Percentiles rank a stretch among this genome's conserved stretches.
These are phyloP conservation scores for Saccostrea glomerata DNA, from an alignment of 1,140 invertebrate species.

Conservation along the genomic window DNA sequence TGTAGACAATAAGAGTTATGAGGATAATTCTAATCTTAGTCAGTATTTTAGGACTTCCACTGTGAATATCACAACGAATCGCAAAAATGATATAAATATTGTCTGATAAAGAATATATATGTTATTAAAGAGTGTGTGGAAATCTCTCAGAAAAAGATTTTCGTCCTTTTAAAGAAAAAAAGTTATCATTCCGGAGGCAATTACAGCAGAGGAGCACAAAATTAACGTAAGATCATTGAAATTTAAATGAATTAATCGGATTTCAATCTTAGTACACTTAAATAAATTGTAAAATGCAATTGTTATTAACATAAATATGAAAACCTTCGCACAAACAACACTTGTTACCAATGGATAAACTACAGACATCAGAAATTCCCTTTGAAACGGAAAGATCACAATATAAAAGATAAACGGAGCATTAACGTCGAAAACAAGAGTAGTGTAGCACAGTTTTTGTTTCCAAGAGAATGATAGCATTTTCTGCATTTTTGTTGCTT, in stretches of 20 bases:
- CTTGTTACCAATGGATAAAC: neutral
- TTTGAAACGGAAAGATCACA: neutral
- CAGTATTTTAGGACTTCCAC: neutral
- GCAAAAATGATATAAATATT: neutral
- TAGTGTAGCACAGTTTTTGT: neutral
- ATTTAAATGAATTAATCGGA: neutral
- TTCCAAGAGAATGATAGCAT: neutral
- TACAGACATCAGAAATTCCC: neutral
- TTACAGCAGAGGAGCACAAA: conserved; percentile 6
- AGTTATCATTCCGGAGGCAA: neutral
- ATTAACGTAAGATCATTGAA: neutral
- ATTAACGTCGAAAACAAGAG: neutral
- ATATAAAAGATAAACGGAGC: neutral
- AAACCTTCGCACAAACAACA: neutral
- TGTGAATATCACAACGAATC: neutral
- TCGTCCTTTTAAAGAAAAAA: neutral
- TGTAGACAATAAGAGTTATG: neutral
- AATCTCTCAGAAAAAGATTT: neutral
- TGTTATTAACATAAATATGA: neutral
- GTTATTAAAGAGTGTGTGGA: neutral
- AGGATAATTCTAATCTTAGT: neutral
- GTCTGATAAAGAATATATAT: neutral
- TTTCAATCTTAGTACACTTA: neutral
- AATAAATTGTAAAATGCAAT: neutral
- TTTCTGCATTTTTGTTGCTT: neutral